phyloP scores from a whole-genome alignment of 2,888 invertebrate species.

The Megaustenia siamemsis region DNA sequence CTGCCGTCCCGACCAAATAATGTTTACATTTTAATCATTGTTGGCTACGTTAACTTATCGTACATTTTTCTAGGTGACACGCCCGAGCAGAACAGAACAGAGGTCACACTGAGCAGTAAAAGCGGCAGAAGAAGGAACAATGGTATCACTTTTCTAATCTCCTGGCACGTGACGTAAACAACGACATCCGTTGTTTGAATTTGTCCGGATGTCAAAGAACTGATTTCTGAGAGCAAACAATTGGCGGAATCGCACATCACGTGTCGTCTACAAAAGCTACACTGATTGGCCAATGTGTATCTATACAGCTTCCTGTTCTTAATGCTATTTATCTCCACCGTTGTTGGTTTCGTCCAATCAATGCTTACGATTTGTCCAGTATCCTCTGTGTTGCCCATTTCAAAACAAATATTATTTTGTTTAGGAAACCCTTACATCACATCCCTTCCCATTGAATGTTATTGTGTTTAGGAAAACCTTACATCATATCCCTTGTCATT shows the following conservation, averaged over 20 bases:
- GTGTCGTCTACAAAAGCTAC: background rate
- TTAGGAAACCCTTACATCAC: too few species aligned
- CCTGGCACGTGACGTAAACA: slow-evolving; percentile 15
- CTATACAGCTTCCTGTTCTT: too few species aligned
- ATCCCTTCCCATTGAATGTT: too few species aligned
- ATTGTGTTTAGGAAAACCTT: too few species aligned
- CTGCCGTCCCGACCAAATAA: slow-evolving; percentile 13
- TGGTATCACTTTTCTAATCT: slow-evolving; percentile 28
- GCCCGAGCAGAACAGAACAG: background rate
- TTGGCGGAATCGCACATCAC: background rate
- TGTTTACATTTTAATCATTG: slow-evolving; percentile 31
- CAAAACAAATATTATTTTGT: too few species aligned
- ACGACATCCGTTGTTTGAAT: slow-evolving; percentile 25
- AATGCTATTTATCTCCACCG: too few species aligned
- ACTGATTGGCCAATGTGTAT: too few species aligned
- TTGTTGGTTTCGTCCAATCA: too few species aligned
- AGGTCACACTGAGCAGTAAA: background rate
- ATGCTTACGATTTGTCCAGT: too few species aligned
- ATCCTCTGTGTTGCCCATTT: too few species aligned
- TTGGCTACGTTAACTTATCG: slow-evolving; percentile 5
- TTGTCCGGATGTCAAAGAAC: background rate
- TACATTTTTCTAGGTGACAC: background rate
- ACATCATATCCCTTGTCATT: too few species aligned
- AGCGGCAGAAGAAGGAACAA: background rate
- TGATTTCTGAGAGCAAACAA: background rate